phyloP scores from a whole-genome alignment of 2,113 vertebrate species.

The Capricornis sumatraensis region DNA sequence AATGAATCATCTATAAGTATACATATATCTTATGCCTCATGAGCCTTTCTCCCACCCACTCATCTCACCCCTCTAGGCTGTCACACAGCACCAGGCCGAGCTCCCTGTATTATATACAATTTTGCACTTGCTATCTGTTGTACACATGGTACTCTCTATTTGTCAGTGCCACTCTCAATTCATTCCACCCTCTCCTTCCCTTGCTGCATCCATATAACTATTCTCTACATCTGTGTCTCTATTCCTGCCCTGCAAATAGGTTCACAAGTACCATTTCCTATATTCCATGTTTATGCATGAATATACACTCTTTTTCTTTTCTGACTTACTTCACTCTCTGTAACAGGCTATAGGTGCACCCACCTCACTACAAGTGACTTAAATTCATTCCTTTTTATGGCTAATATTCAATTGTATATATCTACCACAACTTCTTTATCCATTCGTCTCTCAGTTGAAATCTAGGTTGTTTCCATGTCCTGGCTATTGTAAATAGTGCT shows the following conservation, averaged over 20 bases:
- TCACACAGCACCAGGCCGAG: background rate
- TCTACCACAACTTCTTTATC: background rate
- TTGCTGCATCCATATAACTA: background rate
- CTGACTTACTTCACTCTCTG: background rate
- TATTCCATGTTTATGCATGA: background rate
- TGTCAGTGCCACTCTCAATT: background rate
- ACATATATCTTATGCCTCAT: background rate
- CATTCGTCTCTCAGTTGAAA: background rate
- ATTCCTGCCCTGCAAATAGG: background rate
- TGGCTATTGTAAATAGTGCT: background rate
- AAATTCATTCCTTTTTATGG: background rate
- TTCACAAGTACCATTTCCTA: background rate
- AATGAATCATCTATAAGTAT: background rate
- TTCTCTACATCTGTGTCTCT: background rate
- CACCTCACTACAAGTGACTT: background rate
- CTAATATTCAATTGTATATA: background rate
- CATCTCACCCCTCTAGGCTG: background rate
- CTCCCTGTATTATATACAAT: background rate
- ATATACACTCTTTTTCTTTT: background rate
- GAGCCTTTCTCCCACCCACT: background rate
- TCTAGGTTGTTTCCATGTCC: background rate
- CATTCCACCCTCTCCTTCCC: background rate
- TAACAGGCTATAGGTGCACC: background rate
- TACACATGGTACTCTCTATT: background rate
- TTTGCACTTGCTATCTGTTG: background rate